Evolutionary conservation across 2,113 vertebrate genomes (phyloP).

Genomic region (Calidris pugnax): DNA sequence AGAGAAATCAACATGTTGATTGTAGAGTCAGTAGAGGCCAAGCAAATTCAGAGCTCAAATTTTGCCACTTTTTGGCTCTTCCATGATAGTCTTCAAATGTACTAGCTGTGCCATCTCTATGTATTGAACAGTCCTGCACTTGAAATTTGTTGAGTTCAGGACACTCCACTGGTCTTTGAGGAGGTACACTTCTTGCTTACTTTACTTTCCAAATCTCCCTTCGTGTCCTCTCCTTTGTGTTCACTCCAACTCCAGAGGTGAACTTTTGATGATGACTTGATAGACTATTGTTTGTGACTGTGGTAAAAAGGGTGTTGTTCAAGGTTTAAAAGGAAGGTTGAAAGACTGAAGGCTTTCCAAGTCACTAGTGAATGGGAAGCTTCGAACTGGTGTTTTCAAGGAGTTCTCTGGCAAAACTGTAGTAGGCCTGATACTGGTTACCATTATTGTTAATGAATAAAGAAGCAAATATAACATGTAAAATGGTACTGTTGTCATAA

Average conservation of each 20-base stretch:
- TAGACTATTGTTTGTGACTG: neutral
- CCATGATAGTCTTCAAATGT: rapidly evolving
- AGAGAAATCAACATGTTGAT: no score
- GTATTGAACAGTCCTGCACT: neutral
- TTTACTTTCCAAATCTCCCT: neutral
- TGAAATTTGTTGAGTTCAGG: neutral
- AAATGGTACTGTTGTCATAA: neutral
- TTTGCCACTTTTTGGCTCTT: neutral
- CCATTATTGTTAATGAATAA: neutral
- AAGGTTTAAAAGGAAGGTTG: neutral
- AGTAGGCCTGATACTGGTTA: neutral
- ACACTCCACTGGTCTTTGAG: neutral
- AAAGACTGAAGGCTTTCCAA: neutral
- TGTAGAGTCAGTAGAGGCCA: neutral
- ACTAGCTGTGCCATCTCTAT: rapidly evolving
- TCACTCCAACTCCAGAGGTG: neutral
- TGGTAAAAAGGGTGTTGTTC: neutral
- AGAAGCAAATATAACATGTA: neutral
- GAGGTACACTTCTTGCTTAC: neutral
- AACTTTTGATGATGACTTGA: neutral
- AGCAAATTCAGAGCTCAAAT: neutral
- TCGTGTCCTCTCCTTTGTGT: neutral
- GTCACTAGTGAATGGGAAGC: neutral
- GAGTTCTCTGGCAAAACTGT: neutral
- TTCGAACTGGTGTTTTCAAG: neutral